Evolutionary conservation across 1,140 invertebrate species (phyloP).

Genomic region (Calliopsis andreniformis): DNA sequence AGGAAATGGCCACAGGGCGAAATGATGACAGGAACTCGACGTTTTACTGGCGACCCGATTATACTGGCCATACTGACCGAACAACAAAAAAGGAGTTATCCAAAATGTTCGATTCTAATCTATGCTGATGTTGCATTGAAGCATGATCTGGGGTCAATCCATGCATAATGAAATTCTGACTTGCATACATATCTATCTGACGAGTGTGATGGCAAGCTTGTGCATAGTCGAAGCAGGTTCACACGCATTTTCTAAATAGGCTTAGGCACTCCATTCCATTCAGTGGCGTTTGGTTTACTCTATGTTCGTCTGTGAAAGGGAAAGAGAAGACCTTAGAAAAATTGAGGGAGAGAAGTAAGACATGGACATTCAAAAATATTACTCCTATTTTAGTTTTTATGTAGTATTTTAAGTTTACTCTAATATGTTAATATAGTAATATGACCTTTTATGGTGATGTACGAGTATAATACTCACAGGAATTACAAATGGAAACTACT

Average conservation of each 20-base stretch:
- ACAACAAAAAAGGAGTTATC: constrained; percentile 58
- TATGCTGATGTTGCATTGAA: constrained; percentile 69
- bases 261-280: not conserved
- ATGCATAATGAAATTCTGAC: constrained; percentile 73
- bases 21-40: constrained; percentile 17
- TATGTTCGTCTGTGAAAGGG: too few species aligned
- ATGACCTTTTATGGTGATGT: too few species aligned
- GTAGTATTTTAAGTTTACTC: too few species aligned
- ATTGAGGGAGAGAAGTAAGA: too few species aligned
- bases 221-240: constrained; percentile 16
- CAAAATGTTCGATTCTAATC: constrained; percentile 70
- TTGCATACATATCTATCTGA: constrained; percentile 58
- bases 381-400: too few species aligned
- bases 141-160: constrained; percentile 68
- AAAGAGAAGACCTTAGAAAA: too few species aligned
- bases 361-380: too few species aligned
- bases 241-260: too few species aligned
- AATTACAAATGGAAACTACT: too few species aligned
- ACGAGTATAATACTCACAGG: too few species aligned
- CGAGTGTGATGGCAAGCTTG: not conserved
- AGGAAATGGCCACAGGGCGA: constrained; percentile 11
- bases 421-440: too few species aligned
- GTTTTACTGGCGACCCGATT: constrained; percentile 50
- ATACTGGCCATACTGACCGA: constrained; percentile 38
- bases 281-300: too few species aligned